Conservation (phyloP, 2,888 invertebrate genomes). For the Euzetes globulus region DNA sequence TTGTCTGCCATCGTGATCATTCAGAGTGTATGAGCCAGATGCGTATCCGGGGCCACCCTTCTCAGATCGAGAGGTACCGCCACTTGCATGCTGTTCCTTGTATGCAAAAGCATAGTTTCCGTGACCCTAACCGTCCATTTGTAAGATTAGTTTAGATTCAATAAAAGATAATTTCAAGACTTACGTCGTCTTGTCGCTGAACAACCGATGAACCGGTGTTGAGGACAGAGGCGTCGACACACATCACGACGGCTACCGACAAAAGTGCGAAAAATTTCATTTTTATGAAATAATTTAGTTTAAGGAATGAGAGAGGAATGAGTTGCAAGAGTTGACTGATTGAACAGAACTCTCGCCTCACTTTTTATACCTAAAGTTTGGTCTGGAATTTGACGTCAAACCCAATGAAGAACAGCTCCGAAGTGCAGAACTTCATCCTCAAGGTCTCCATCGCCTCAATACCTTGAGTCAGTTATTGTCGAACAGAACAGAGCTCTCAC, state of each 20-base stretch:
- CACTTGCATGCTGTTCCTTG: constrained; percentile 39
- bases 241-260: background rate
- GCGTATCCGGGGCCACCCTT: constrained; percentile 38
- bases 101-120: constrained; percentile 41
- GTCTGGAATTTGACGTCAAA: background rate
- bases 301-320: too few relatives aligned
- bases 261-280: constrained; percentile 31
- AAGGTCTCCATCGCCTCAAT: background rate
- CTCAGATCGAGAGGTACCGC: constrained; percentile 39
- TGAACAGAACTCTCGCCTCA: background rate
- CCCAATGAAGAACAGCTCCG: background rate
- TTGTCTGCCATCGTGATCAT: constrained; percentile 38
- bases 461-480: background rate
- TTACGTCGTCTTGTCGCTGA: constrained; percentile 31
- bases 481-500: background rate
- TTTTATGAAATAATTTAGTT: background rate
- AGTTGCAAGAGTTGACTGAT: background rate
- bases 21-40: constrained; percentile 39
- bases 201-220: constrained; percentile 29
- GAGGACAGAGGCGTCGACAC: background rate
- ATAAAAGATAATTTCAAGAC: background rate
- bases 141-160: background rate
- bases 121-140: constrained; percentile 9
- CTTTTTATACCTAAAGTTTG: background rate
- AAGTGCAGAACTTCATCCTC: background rate